Evolutionary conservation across 2,797 vertebrate species (phyloP).

Genomic region (Mormyrops boulengeri): DNA sequence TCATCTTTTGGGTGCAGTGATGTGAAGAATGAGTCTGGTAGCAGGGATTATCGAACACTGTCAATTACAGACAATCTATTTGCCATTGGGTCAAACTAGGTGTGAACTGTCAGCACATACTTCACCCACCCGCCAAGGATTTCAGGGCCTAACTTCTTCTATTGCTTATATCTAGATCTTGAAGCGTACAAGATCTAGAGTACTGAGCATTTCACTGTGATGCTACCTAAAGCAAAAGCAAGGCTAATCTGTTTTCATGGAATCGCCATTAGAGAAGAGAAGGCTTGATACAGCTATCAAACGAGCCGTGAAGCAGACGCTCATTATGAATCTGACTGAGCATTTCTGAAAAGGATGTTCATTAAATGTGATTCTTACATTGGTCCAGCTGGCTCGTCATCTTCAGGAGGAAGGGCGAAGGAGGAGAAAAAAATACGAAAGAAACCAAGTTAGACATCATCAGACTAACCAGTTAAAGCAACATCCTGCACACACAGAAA

Average conservation of each 20-base stretch:
- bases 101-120: neutral
- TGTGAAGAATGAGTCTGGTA: neutral
- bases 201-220: neutral
- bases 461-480: neutral
- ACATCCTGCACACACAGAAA: neutral
- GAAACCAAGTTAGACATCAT: conserved; percentile 20
- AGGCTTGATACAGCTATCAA: neutral
- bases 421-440: conserved; percentile 43
- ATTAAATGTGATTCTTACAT: conserved; percentile 68
- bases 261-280: neutral
- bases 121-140: neutral
- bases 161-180: neutral
- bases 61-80: neutral
- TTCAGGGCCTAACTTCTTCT: neutral
- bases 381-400: conserved; percentile 92
- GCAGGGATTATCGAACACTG: neutral
- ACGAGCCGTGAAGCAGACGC: neutral
- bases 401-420: conserved; percentile 61
- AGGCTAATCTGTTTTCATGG: neutral
- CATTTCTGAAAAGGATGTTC: neutral
- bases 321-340: neutral
- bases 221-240: neutral
- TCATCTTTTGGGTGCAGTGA: neutral
- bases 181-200: neutral
- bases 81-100: neutral